Evolutionary conservation across 2,113 vertebrate genomes (phyloP).

Genomic region (Pseudopodoces humilis): DNA sequence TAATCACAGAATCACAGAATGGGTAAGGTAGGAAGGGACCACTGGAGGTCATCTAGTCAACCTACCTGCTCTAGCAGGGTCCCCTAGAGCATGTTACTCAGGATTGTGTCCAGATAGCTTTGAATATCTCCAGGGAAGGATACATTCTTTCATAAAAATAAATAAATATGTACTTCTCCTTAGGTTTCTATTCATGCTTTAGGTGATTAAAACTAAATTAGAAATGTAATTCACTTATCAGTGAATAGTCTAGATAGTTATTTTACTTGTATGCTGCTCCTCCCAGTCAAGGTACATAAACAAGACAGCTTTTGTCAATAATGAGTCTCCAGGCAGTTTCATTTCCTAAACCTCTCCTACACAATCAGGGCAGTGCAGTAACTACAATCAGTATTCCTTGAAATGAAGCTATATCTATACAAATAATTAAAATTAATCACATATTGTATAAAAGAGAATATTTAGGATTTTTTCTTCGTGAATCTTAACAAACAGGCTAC

Average conservation of each 20-base stretch:
- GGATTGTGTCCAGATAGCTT: neutral
- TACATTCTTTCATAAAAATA: neutral
- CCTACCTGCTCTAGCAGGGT: neutral
- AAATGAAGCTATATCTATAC: neutral
- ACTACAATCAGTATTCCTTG: neutral
- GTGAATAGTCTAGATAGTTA: neutral
- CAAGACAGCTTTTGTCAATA: neutral
- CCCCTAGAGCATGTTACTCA: neutral
- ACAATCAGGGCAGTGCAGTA: neutral
- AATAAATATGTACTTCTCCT: neutral
- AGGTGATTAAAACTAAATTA: neutral
- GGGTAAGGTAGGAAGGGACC: neutral
- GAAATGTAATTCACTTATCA: neutral
- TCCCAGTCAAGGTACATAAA: neutral
- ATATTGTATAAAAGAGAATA: neutral
- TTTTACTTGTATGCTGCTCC: neutral
- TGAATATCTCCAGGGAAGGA: neutral
- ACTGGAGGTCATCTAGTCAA: neutral
- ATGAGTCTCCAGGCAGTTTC: neutral
- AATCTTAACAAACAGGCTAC: neutral
- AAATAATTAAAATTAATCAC: neutral
- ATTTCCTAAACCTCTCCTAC: neutral
- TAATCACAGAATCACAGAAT: neutral
- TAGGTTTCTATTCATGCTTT: neutral
- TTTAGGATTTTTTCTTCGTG: neutral